Conservation (phyloP, 2,888 invertebrate genomes). For the Harpalus rufipes region DNA sequence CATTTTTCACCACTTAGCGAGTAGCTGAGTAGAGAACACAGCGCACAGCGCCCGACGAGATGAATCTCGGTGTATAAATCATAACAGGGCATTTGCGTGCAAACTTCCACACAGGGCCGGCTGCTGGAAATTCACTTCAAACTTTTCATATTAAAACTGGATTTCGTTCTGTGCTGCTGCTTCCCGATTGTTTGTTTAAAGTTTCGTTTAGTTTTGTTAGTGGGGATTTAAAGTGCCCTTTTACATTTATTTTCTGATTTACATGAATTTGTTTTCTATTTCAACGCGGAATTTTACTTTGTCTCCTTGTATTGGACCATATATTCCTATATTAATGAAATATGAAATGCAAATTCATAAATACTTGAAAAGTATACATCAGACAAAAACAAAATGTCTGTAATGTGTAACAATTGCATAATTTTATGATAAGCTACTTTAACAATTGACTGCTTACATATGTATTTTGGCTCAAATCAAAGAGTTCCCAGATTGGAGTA, state of each 20-base stretch:
- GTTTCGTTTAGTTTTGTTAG: constrained; percentile 39
- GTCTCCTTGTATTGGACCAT: background rate
- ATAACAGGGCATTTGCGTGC: constrained; percentile 48
- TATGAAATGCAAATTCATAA: no score
- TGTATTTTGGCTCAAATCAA: no score
- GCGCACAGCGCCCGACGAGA: constrained; percentile 4
- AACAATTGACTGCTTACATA: no score
- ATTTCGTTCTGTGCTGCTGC: constrained; percentile 17
- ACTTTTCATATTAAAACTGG: constrained; percentile 48
- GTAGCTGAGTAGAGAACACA: background rate
- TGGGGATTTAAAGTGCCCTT: constrained; percentile 13
- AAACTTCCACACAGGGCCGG: constrained; percentile 45
- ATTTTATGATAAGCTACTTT: no score
- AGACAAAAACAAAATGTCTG: no score
- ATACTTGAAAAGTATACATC: no score
- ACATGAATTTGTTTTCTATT: constrained; percentile 22
- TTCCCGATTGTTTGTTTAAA: constrained; percentile 38
- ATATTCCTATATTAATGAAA: background rate
- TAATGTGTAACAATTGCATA: no score
- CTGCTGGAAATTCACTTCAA: constrained; percentile 39
- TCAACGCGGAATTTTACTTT: background rate
- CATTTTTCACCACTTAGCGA: constrained; percentile 57
- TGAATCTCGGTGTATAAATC: constrained; percentile 38
- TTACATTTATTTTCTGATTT: constrained; percentile 2
- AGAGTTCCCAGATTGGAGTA: no score